A percentile compares a stretch with the other conserved stretches of the same genome.
Evolutionary conservation across 2,888 invertebrate genomes (phyloP).

Genomic region (Elegia similella): DNA sequence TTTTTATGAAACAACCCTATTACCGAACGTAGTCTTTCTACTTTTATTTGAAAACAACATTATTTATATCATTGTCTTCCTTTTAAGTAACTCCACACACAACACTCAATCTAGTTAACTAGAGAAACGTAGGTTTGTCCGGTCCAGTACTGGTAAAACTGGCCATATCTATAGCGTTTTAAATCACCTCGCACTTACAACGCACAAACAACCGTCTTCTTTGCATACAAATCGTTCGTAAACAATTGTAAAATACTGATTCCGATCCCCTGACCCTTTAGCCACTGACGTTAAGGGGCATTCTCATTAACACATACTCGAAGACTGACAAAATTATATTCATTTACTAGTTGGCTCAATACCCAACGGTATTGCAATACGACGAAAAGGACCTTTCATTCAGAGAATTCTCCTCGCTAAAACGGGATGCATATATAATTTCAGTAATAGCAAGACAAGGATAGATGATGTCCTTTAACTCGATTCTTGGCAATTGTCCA

Average conservation of each 20-base stretch:
- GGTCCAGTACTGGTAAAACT: neutral
- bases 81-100: constrained; percentile 8
- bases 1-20: too few relatives aligned
- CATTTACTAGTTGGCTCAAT: constrained; percentile 68
- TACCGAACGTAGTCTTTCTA: too few relatives aligned
- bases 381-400: constrained; percentile 71
- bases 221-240: constrained; percentile 15
- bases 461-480: constrained; percentile 51
- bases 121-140: constrained; percentile 12
- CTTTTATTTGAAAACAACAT: neutral
- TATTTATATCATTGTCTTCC: constrained; percentile 4
- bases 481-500: constrained; percentile 79
- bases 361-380: constrained; percentile 70
- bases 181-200: constrained; percentile 11
- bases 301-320: constrained; percentile 51
- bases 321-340: constrained; percentile 65
- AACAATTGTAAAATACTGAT: constrained; percentile 7
- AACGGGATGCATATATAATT: constrained; percentile 47
- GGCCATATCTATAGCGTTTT: constrained; percentile 5
- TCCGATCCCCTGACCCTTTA: constrained; percentile 10
- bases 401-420: constrained; percentile 63
- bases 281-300: constrained; percentile 30
- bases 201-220: constrained; percentile 8
- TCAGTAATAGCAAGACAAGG: constrained; percentile 34
- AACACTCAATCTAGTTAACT: constrained; percentile 14